Conservation (phyloP, 2,888 invertebrate species). For the Alloscopus bannaensis region DNA sequence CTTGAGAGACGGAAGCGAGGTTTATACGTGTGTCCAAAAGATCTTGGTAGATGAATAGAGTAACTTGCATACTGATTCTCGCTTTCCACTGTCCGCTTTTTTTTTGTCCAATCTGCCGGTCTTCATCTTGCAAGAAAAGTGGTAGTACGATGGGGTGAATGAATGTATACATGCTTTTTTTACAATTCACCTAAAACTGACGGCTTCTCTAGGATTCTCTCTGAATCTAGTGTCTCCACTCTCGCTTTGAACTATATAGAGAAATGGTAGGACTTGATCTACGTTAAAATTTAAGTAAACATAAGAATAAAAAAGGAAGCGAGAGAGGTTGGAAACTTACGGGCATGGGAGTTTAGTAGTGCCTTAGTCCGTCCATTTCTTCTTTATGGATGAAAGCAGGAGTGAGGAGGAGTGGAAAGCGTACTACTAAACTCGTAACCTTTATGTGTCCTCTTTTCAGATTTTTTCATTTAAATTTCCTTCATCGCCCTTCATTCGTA, state of each 20-base stretch:
- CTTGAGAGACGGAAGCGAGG: background rate
- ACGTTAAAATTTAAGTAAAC: constrained; percentile 14
- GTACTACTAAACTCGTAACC: constrained; percentile 36
- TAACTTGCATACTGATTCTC: background rate
- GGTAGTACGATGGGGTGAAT: constrained; percentile 16
- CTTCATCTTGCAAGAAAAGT: constrained; percentile 17
- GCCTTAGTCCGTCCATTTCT: constrained; percentile 12
- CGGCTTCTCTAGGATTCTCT: constrained; percentile 17
- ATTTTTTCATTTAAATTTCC: constrained; percentile 44
- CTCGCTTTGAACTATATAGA: background rate
- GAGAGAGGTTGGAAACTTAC: background rate
- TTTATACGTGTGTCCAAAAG: background rate
- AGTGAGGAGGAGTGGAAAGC: background rate
- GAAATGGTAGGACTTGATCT: too few relatives aligned
- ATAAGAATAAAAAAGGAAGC: constrained; percentile 7
- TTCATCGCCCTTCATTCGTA: constrained; percentile 2
- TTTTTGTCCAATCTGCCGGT: constrained; percentile 21
- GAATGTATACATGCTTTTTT: too few relatives aligned
- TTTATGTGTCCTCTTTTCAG: constrained; percentile 33
- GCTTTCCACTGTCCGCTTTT: constrained; percentile 1
- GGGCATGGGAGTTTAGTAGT: background rate
- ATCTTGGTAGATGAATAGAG: background rate
- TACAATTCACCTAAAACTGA: constrained; percentile 51
- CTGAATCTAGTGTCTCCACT: background rate
- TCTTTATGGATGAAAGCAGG: background rate